Conservation (phyloP, 2,113 vertebrate genomes). For the Polyodon spathula region DNA sequence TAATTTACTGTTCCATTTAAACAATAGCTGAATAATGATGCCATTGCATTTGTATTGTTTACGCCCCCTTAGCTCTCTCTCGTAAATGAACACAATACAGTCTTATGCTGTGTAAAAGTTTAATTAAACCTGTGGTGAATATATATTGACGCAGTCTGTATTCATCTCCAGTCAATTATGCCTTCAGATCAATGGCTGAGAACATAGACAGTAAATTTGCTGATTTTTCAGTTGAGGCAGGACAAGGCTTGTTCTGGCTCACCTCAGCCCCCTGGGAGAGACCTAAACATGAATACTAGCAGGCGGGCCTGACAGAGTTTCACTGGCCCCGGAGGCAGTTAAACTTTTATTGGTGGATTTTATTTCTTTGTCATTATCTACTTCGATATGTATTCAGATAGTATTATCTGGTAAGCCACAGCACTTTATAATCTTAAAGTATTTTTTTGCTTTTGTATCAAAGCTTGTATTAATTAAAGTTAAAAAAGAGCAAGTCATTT, state of each 20-base stretch:
- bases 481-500: background rate
- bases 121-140: constrained; percentile 42
- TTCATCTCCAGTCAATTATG: constrained; percentile 19
- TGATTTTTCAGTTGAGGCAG: constrained; percentile 19
- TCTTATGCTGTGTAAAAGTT: constrained; percentile 27
- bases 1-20: constrained; percentile 5
- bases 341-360: too few relatives aligned
- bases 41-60: constrained; percentile 21
- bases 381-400: too few relatives aligned
- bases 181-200: constrained; percentile 17
- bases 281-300: constrained; percentile 8
- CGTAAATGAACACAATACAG: constrained; percentile 40
- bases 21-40: constrained; percentile 6
- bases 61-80: constrained; percentile 8
- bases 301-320: too few relatives aligned
- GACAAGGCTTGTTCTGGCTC: background rate
- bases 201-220: constrained; percentile 16
- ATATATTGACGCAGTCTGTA: constrained; percentile 35
- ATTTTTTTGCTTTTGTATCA: background rate
- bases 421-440: background rate
- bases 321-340: too few relatives aligned
- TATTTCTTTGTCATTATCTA: too few relatives aligned
- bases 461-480: background rate
- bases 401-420: too few relatives aligned
- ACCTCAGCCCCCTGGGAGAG: background rate